Conservation (phyloP, 2,797 vertebrate genomes). For the Alectoris magna region DNA sequence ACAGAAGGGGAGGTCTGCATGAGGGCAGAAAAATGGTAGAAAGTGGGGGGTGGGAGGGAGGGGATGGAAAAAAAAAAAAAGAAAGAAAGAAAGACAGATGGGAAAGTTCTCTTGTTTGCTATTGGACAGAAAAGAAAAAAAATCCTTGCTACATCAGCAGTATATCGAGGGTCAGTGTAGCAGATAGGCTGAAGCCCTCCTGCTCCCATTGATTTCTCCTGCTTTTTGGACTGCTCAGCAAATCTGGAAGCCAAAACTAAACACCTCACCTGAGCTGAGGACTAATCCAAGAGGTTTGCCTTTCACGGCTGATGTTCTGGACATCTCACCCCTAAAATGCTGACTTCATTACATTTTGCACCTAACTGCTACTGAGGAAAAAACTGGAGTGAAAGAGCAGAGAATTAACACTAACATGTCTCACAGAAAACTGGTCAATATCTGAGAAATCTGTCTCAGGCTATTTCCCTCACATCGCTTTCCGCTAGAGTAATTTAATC, state of each 20-base stretch:
- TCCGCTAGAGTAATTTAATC: constrained; percentile 25
- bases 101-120: neutral
- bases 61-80: neutral
- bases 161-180: neutral
- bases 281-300: neutral
- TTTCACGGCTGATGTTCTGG: neutral
- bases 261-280: neutral
- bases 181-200: neutral
- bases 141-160: constrained; percentile 3
- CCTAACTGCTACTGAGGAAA: neutral
- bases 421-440: neutral
- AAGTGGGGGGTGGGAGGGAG: neutral
- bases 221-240: neutral
- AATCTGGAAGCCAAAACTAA: constrained; percentile 12
- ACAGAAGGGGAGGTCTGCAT: neutral
- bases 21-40: neutral
- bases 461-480: constrained; percentile 43
- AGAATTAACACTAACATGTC: constrained; percentile 8
- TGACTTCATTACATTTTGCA: constrained; percentile 26
- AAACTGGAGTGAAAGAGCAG: neutral
- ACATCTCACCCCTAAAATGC: neutral
- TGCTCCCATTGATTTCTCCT: constrained; percentile 15
- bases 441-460: constrained; percentile 41
- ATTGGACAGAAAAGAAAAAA: neutral
- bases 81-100: neutral